A percentile compares a stretch with the other conserved stretches of the same genome.
phyloP scores from a whole-genome alignment of 1,140 invertebrate genomes.

The Portunus trituberculatus region DNA sequence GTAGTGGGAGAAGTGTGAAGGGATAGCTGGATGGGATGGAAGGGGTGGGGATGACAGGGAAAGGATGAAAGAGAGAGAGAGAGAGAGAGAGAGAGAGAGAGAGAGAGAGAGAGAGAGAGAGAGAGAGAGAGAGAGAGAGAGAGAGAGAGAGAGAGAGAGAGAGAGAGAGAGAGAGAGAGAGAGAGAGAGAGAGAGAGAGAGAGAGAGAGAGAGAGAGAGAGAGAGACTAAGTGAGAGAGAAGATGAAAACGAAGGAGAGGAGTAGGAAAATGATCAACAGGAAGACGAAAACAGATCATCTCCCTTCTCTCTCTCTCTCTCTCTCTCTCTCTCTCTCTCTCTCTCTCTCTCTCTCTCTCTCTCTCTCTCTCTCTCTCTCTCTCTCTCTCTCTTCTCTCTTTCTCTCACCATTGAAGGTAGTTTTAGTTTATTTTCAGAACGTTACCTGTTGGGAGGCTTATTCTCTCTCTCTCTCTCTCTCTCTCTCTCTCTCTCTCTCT shows the following conservation, averaged over 20 bases:
- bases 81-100: background rate
- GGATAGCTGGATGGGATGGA: background rate
- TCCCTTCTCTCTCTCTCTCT: slow-evolving; percentile 24
- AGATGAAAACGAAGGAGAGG: background rate
- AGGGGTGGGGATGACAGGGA: background rate
- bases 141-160: no score
- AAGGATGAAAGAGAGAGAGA: background rate
- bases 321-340: slow-evolving; percentile 52
- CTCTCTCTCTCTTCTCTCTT: background rate
- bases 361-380: slow-evolving; percentile 47
- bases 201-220: no score
- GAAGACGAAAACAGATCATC: no score
- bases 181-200: no score
- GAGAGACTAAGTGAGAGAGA: no score
- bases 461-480: slow-evolving; percentile 20
- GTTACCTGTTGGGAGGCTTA: background rate
- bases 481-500: background rate
- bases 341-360: slow-evolving; percentile 21
- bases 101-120: no score
- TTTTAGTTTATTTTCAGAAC: slow-evolving; percentile 17
- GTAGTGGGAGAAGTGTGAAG: no score
- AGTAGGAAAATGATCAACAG: background rate
- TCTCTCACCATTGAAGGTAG: background rate
- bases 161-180: no score
- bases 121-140: no score